These are phyloP conservation scores for Xestia sexstrigata DNA, from an alignment of 2,888 invertebrate genomes.

Conservation along the genomic window DNA sequence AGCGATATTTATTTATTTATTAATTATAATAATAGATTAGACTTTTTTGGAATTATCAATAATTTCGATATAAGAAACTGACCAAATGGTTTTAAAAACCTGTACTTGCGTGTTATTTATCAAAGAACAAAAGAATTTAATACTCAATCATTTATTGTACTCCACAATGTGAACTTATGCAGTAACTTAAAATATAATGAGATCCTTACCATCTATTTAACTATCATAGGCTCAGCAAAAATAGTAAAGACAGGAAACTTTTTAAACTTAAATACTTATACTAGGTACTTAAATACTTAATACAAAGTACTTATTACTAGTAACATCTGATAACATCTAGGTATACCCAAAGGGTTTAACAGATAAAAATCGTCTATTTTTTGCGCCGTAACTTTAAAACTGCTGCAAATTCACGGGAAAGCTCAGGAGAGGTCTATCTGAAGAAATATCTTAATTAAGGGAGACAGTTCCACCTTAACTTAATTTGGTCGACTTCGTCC, in stretches of 20 bases:
- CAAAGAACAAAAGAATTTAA: too few species aligned
- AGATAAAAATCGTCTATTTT: constrained; percentile 55
- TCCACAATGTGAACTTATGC: neutral
- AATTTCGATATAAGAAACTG: neutral
- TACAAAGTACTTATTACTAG: too few species aligned
- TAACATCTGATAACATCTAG: constrained; percentile 42
- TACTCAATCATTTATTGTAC: neutral
- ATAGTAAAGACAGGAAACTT: neutral
- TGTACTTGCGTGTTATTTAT: neutral
- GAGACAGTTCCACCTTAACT: constrained; percentile 54
- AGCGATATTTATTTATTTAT: too few species aligned
- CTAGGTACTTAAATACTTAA: too few species aligned
- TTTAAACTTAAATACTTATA: neutral
- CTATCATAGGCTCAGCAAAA: neutral
- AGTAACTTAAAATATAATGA: neutral
- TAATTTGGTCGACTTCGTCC: constrained; percentile 52
- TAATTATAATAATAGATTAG: too few species aligned
- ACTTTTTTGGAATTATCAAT: neutral
- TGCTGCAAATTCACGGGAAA: constrained; percentile 56
- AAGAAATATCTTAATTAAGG: constrained; percentile 67
- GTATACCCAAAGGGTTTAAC: constrained; percentile 24
- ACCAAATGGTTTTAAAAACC: neutral
- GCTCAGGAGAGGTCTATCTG: constrained; percentile 56
- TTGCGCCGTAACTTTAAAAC: constrained; percentile 52
- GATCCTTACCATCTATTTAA: neutral